Percentiles rank a stretch among this genome's conserved stretches.
Conservation (phyloP, 2,113 vertebrate genomes). For the Platysteira castanea region DNA sequence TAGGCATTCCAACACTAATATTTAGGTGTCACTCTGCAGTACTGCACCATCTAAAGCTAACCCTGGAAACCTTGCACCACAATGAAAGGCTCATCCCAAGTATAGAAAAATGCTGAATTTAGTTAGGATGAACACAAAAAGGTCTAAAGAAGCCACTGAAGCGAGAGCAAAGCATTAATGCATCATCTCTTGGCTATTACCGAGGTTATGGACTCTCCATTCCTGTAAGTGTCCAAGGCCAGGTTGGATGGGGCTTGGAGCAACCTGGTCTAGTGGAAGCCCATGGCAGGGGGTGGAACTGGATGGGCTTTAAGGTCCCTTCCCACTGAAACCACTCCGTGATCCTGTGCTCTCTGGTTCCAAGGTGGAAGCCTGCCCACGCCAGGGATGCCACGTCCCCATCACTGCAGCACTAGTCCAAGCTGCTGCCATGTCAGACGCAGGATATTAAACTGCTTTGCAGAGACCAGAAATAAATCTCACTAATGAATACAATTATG, state of each 20-base stretch:
- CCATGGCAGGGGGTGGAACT: neutral
- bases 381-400: neutral
- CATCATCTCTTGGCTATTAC: neutral
- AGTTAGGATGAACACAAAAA: neutral
- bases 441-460: neutral
- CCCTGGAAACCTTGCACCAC: neutral
- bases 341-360: neutral
- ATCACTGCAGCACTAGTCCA: neutral
- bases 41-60: neutral
- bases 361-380: neutral
- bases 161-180: accelerated
- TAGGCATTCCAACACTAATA: neutral
- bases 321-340: neutral
- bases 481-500: neutral
- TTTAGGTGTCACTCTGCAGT: neutral
- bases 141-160: neutral
- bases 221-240: neutral
- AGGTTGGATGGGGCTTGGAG: too few species aligned
- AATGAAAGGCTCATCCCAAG: accelerated
- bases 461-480: neutral
- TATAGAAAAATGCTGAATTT: accelerated
- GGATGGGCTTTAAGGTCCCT: neutral
- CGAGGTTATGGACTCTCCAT: neutral
- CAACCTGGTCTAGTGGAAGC: neutral
- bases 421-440: neutral